These are phyloP conservation scores for Pheosia tremula DNA, from an alignment of 2,888 invertebrate genomes.

Conservation along the genomic window DNA sequence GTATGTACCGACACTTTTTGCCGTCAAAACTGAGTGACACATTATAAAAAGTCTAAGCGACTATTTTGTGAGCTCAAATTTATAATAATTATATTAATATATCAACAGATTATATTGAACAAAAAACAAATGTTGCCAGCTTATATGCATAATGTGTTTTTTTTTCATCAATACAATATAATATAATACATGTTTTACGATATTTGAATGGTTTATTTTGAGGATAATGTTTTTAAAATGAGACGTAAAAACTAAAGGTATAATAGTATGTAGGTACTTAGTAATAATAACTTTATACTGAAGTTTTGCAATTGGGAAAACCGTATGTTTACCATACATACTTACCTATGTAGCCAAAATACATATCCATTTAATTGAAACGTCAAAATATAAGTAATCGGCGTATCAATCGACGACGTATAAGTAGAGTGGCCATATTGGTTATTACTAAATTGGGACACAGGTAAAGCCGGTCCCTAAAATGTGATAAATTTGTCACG, in stretches of 20 bases:
- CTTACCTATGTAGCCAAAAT: background rate
- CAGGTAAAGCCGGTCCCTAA: too few species aligned
- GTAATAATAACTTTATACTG: slow-evolving; percentile 14
- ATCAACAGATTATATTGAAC: slow-evolving; percentile 28
- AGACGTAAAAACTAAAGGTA: background rate
- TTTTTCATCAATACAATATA: too few species aligned
- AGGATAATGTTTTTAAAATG: too few species aligned
- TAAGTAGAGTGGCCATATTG: background rate
- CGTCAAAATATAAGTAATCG: slow-evolving; percentile 8
- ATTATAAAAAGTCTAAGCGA: slow-evolving; percentile 25
- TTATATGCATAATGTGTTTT: background rate
- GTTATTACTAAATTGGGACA: background rate
- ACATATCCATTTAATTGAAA: slow-evolving; percentile 7
- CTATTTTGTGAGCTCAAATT: slow-evolving; percentile 22
- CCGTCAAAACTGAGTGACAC: slow-evolving; percentile 22
- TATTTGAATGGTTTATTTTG: too few species aligned
- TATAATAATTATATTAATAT: slow-evolving; percentile 28
- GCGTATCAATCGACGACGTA: slow-evolving; percentile 5
- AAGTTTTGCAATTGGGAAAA: background rate
- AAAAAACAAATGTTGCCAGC: background rate
- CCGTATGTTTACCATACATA: background rate
- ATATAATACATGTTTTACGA: too few species aligned
- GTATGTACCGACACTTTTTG: slow-evolving; percentile 27
- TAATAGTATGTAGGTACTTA: slow-evolving; percentile 15
- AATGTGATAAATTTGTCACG: too few species aligned